Evolutionary conservation across 2,797 vertebrate species (phyloP).

Genomic region (Discoglossus pictus): DNA sequence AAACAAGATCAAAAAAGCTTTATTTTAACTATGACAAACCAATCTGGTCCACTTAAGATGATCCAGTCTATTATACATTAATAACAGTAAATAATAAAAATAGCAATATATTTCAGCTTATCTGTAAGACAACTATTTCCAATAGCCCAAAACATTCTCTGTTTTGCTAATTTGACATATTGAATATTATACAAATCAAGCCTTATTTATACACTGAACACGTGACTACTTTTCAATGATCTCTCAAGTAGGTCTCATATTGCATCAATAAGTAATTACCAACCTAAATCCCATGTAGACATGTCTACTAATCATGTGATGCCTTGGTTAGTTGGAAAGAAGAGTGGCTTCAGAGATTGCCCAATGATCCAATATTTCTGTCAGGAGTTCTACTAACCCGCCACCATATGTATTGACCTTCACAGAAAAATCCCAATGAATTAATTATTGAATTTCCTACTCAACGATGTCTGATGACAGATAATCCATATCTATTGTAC

Average conservation of each 20-base stretch:
- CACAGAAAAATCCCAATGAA: slow-evolving; percentile 41
- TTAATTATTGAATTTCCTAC: slow-evolving; percentile 24
- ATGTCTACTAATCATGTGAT: background rate
- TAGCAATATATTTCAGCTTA: too few relatives aligned
- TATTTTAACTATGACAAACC: too few relatives aligned
- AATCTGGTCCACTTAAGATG: too few relatives aligned
- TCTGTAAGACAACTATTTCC: too few relatives aligned
- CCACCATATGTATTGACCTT: slow-evolving; percentile 10
- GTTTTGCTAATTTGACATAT: too few relatives aligned
- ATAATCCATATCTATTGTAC: slow-evolving; percentile 45
- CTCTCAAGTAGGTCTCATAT: slow-evolving; percentile 8
- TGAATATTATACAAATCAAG: too few relatives aligned
- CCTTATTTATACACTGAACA: background rate
- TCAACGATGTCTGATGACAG: slow-evolving; percentile 25
- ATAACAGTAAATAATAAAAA: too few relatives aligned
- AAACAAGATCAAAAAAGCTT: too few relatives aligned
- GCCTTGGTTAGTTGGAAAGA: background rate
- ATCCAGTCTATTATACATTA: too few relatives aligned
- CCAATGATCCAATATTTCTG: slow-evolving; percentile 26
- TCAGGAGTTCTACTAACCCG: slow-evolving; percentile 1
- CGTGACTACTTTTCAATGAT: background rate
- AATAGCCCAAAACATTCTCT: too few relatives aligned
- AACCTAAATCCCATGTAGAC: background rate
- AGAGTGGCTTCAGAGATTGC: slow-evolving; percentile 10
- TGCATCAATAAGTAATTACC: slow-evolving; percentile 27